Evolutionary conservation across 1,140 invertebrate species (phyloP).

Genomic region (Homalodisca vitripennis): DNA sequence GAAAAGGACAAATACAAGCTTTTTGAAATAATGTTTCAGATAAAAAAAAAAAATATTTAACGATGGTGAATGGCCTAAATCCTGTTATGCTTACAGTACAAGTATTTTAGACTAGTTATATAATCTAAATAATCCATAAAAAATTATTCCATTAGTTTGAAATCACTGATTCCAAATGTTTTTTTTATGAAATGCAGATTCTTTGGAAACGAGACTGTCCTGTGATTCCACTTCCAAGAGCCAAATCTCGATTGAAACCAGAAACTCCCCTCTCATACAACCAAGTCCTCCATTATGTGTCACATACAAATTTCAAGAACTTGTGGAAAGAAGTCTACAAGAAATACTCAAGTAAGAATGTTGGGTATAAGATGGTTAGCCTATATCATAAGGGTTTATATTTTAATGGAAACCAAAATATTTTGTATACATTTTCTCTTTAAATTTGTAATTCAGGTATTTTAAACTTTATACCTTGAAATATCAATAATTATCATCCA

Average conservation of each 20-base stretch:
- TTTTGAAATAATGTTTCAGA: too few species aligned
- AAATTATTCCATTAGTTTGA: not conserved
- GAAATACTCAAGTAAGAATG: conserved; percentile 63
- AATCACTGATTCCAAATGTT: not conserved
- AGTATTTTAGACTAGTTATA: conserved; percentile 3
- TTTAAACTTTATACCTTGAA: too few species aligned
- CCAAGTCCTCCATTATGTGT: conserved; percentile 75
- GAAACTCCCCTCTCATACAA: conserved; percentile 67
- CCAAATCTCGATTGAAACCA: conserved; percentile 51
- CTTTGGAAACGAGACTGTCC: conserved; percentile 62
- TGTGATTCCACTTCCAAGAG: conserved; percentile 67
- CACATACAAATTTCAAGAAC: conserved; percentile 76
- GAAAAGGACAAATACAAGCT: too few species aligned
- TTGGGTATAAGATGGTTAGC: not conserved
- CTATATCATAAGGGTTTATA: not conserved
- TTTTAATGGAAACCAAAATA: too few species aligned
- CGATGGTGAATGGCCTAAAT: not conserved
- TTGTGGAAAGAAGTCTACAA: conserved; percentile 82
- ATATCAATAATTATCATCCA: too few species aligned
- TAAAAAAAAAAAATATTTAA: not conserved
- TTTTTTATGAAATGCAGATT: conserved; percentile 51
- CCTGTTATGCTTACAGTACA: conserved; percentile 23
- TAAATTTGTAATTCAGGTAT: too few species aligned
- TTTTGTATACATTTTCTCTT: too few species aligned
- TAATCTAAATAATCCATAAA: conserved; percentile 32